Evolutionary conservation across 2,797 vertebrate genomes (phyloP), one percentile per base, ranked within the genome.

Genomic region (Poecilia velifera): DNA sequence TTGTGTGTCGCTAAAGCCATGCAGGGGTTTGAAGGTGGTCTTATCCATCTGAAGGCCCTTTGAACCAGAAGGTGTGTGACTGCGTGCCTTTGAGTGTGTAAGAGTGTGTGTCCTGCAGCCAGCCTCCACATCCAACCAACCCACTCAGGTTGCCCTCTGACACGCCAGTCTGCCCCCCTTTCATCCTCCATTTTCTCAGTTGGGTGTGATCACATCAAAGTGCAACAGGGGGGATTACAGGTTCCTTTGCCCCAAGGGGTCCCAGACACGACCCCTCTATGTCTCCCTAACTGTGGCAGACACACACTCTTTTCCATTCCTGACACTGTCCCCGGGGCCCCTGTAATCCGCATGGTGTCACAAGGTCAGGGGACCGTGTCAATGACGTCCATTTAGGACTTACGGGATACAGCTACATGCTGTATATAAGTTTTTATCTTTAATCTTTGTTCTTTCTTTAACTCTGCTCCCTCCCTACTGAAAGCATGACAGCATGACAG

Each of bases 201-300:
- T 87, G 84, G 82, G 82, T 87, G 90, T 88, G 88, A 93, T 82
- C 78, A 91, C 88, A 92, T 95, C 87, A 92, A 92, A 91, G 91
- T 82, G 70, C 87, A 89, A 90, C 79, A 82, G 73, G 55, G 86
- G 85, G 91, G 91, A 92, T 94, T 93, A 94, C 84, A 90, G 90
- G 86, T 93, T 87, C 74, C 81, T 92, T 76, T 81, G 88, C 81
- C 90, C 78, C 41, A 16, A 81, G 88, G 90, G 80, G 84, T 88
- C 85, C 81, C 84, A 84, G 81, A 85, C 68, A 77, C 53, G 71
- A 80, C 82, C 79, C 55, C 53, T 64, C 83, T 80, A 80, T 39
- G 84, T 31, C 73, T 73, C 83, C 82, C 78, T 70, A 78, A 86
- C 86, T 86, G 85, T 51, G 82, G 43, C 49, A 80, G 77, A 36